Evolutionary conservation across 2,113 vertebrate species (phyloP).

Genomic region (Rhinolophus sinicus): DNA sequence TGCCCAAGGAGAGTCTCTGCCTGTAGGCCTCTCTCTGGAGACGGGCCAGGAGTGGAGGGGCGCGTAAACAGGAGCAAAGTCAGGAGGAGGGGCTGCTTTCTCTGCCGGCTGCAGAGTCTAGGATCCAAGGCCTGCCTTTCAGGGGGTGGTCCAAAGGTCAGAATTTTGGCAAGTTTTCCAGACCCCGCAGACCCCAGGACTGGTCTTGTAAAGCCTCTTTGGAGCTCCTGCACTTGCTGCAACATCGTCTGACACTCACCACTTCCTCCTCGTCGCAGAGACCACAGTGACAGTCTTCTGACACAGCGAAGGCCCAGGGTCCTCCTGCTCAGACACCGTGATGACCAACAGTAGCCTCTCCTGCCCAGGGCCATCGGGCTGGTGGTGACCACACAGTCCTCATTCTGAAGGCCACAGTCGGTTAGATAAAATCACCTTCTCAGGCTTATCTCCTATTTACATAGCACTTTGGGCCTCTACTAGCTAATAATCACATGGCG

Average conservation of each 20-base stretch:
- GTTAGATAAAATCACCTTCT: not conserved
- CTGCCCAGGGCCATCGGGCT: not conserved
- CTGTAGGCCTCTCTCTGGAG: not conserved
- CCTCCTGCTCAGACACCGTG: not conserved
- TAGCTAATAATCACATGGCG: not conserved
- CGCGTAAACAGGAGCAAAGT: no score
- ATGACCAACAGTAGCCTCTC: not conserved
- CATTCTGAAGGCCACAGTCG: not conserved
- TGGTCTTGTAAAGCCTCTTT: not conserved
- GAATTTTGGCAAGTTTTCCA: not conserved
- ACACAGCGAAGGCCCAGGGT: not conserved
- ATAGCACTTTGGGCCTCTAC: not conserved
- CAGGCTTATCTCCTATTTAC: not conserved
- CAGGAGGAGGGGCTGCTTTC: not conserved
- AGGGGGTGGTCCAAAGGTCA: not conserved
- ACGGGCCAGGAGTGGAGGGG: not conserved
- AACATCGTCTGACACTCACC: not conserved
- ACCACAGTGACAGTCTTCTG: not conserved
- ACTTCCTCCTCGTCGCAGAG: not conserved
- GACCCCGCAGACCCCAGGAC: fast-evolving
- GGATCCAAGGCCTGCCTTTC: not conserved
- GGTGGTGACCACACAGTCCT: not conserved
- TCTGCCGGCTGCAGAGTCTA: not conserved
- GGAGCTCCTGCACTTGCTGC: fast-evolving
- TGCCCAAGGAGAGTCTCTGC: not conserved